Conservation (phyloP, 1,140 invertebrate species). For the Drosophila navojoa region DNA sequence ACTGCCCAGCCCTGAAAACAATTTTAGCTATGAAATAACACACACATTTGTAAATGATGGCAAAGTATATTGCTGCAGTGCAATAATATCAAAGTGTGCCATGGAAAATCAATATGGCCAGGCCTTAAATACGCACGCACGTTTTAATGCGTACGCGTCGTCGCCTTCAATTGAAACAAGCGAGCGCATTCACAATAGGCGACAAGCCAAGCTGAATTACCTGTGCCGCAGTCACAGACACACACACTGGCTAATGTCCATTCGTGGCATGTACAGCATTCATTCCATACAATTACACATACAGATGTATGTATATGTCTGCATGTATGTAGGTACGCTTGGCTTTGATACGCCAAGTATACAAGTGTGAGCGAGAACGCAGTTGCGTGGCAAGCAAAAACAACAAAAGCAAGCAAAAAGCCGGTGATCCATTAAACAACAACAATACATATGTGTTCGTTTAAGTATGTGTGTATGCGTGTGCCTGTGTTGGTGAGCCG, state of each 20-base stretch:
- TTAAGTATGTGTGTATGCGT: constrained; percentile 21
- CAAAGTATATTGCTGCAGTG: constrained; percentile 19
- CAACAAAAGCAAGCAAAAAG: constrained; percentile 77
- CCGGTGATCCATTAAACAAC: constrained; percentile 76
- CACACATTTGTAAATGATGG: constrained; percentile 26
- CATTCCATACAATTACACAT: constrained; percentile 40
- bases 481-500: constrained; percentile 42
- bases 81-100: constrained; percentile 51
- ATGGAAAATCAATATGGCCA: constrained; percentile 58
- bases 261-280: constrained; percentile 51
- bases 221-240: constrained; percentile 39
- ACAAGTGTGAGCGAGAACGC: constrained; percentile 58
- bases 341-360: constrained; percentile 32
- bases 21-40: constrained; percentile 55
- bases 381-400: constrained; percentile 54
- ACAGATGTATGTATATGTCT: background rate
- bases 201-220: constrained; percentile 56
- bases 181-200: constrained; percentile 53
- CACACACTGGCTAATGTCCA: constrained; percentile 17
- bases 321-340: background rate
- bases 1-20: constrained; percentile 48
- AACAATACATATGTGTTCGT: constrained; percentile 32
- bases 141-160: constrained; percentile 54
- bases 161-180: constrained; percentile 54
- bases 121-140: constrained; percentile 54